Base-by-base conservation (phyloP, 2,797 vertebrate genomes). In the Sebastes taczanowskii region DNA sequence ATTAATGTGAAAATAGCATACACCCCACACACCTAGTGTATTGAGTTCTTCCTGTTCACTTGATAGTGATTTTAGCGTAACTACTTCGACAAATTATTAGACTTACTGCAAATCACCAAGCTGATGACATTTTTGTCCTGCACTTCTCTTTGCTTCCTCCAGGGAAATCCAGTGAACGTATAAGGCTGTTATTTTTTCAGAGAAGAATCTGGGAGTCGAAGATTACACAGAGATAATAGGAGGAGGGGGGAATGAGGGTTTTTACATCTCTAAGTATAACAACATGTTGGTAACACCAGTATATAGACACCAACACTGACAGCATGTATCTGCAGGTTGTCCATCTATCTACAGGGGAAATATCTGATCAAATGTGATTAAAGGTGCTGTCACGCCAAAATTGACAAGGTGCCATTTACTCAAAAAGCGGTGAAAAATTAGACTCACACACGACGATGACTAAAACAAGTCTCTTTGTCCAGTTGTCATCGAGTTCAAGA, bases 401-500 rank as follows among this genome's bases (percentile, higher is more conserved):
- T 32, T 32, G 30, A 32, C 30, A 22, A 66, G 61, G 32, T 0
- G 20, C n/a, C 2, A 49, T 4, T 52, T 52, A 25, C 16, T 73
- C 30, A 25, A 58, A 49, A 2, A 22, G 1, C 14, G 7, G 22
- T 38, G 22, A 38, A 46, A 34, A 63, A 46, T 6, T 2, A 63
- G 35, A 1, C 25, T 70, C 13, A 64, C 16, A 13, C 16, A 10
- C 5, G 14, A 29, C 4, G 25, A 60, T 56, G 14, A 70, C 16
- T 68, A 56, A 68, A 64, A 68, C 18, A 34, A 30, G 3, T 71
- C 7, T 63, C n/a, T 83, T 10, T 78, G 71, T 81, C 20, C 71
- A 94, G 92, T 11, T 92, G 89, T 59, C 93, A 93, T 77, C 78
- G 86, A 22, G 75, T 92, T 61, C 92, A 92, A 64, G 93, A 93